Percentiles rank a stretch among this genome's conserved stretches.
Evolutionary conservation across 2,797 vertebrate genomes (phyloP).

Genomic region (Monodelphis domestica): DNA sequence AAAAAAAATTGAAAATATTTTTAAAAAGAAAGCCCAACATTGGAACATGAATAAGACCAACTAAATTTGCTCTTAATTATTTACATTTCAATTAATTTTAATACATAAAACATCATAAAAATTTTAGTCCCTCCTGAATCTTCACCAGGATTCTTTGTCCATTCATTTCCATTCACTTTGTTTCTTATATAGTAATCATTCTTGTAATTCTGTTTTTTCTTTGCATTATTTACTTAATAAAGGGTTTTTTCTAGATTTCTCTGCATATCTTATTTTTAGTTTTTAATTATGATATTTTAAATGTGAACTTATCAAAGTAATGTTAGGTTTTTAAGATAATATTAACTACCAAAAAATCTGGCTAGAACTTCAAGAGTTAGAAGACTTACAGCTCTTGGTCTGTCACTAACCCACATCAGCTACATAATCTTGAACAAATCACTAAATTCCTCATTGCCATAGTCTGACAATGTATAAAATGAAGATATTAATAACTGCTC

Average conservation of each 20-base stretch:
- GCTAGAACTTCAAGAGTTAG: neutral
- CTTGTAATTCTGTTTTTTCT: neutral
- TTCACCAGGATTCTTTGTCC: neutral
- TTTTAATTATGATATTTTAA: neutral
- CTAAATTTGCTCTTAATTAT: neutral
- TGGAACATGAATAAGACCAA: neutral
- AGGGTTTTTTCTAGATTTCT: neutral
- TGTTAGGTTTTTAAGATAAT: neutral
- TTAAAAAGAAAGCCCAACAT: neutral
- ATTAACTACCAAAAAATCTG: neutral
- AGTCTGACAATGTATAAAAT: neutral
- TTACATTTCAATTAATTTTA: neutral
- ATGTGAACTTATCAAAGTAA: neutral
- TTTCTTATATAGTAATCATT: neutral
- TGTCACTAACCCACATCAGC: constrained; percentile 3
- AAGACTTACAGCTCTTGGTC: constrained; percentile 2
- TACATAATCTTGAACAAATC: constrained; percentile 34
- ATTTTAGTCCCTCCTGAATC: neutral
- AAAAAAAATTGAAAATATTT: no score
- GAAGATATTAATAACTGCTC: neutral
- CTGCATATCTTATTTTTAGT: neutral
- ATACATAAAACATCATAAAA: neutral
- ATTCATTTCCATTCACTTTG: no score
- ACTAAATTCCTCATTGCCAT: neutral
- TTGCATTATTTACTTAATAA: neutral